Conservation (phyloP, 2,113 vertebrate species). For the Pygoscelis adeliae region DNA sequence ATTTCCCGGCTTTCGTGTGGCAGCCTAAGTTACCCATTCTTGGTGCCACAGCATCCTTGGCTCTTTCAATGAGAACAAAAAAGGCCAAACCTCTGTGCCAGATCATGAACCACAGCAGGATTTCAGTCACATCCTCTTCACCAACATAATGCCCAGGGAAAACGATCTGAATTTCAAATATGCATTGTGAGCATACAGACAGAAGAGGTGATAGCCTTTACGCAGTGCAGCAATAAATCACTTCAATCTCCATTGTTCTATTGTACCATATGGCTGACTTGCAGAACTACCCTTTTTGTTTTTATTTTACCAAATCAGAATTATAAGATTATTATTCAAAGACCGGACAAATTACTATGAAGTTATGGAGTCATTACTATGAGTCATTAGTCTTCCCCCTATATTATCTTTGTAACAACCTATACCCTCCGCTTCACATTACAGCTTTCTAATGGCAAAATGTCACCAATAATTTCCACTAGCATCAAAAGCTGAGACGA, state of each 20-base stretch:
- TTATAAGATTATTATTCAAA: not conserved
- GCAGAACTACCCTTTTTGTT: not conserved
- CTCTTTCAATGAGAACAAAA: not conserved
- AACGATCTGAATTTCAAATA: not conserved
- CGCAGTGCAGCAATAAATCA: not conserved
- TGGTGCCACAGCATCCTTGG: not conserved
- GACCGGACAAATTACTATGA: not conserved
- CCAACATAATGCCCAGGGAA: not conserved
- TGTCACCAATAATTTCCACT: not conserved
- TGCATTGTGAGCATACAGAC: not conserved
- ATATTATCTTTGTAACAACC: not conserved
- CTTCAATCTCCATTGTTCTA: not conserved
- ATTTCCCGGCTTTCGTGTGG: accelerated
- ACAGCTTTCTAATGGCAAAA: not conserved
- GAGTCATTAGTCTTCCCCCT: not conserved
- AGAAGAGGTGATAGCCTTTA: not conserved
- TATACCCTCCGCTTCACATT: not conserved
- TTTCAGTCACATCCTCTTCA: not conserved
- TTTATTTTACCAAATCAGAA: not conserved
- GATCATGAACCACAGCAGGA: not conserved
- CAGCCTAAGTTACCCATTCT: not conserved
- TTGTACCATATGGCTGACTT: not conserved
- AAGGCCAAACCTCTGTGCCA: not conserved
- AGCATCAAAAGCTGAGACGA: not conserved
- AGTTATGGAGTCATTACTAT: not conserved